A percentile compares a stretch with the other conserved stretches of the same genome.
Evolutionary conservation across 2,888 invertebrate genomes (phyloP).

Genomic region (Hylaea fasciaria): DNA sequence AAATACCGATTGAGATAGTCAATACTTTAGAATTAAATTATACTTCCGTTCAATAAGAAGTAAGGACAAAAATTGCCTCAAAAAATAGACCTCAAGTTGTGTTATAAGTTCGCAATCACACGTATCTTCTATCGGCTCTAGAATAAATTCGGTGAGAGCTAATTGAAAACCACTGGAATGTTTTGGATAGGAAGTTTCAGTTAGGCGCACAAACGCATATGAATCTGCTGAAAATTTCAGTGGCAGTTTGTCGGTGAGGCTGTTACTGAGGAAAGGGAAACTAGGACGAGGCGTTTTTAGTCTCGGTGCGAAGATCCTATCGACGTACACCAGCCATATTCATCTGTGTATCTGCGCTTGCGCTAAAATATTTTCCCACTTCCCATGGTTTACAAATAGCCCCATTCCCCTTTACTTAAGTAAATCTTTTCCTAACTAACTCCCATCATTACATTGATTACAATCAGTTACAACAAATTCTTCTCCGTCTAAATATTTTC

Average conservation of each 20-base stretch:
- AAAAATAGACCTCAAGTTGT: conserved; percentile 43
- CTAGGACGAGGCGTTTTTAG: too few relatives aligned
- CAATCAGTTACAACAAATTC: conserved; percentile 38
- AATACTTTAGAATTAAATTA: conserved; percentile 41
- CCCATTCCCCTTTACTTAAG: conserved; percentile 15
- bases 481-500: conserved; percentile 52
- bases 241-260: too few relatives aligned
- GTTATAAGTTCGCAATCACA: conserved; percentile 28
- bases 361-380: background rate
- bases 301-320: too few relatives aligned
- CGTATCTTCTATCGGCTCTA: conserved; percentile 33
- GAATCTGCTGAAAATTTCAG: too few relatives aligned
- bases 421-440: conserved; percentile 37
- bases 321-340: too few relatives aligned
- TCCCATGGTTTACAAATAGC: conserved; percentile 21
- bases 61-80: conserved; percentile 42
- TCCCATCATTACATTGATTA: conserved; percentile 45
- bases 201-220: background rate
- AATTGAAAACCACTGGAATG: conserved; percentile 16
- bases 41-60: conserved; percentile 27
- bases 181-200: background rate
- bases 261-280: too few relatives aligned
- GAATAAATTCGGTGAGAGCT: conserved; percentile 5
- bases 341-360: too few relatives aligned
- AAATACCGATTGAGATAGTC: conserved; percentile 34